Base-by-base conservation (phyloP, 1,140 invertebrate genomes). In the Hyphantria cunea region DNA sequence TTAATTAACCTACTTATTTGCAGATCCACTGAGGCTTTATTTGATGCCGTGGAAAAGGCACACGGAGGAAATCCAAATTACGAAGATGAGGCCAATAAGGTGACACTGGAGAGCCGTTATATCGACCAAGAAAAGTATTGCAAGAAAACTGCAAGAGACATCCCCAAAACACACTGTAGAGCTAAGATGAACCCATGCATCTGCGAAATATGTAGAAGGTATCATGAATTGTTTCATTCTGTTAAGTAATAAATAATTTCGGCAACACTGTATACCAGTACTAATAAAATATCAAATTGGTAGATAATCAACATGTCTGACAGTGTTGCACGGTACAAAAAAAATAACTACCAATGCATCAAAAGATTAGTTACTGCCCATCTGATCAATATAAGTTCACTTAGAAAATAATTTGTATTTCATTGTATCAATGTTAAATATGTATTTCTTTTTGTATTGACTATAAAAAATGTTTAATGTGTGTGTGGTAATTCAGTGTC, bases 121-220 rank as follows among this genome's bases (percentile, higher is more conserved):
- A 78, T 89, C 15, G 79, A 85, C 2, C 58, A 69, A 11, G 72
- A 76, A 0, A 49, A 41, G 0, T 8, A 8, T 15, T 39, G 58
- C 7, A 50, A 66, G 41, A 12, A 49, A 0, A 52, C 10, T 10
- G 11, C 25, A 0, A 66, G 42, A 42, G 9, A 61, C 6, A 53
- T 37, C 14, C 8, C 32, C 5, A 37, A 76, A 70, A 45, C 66
- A 52, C 37, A 60, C 61, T 52, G 50, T 17, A 51, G 62, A 13
- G 48, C 14, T 8, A 77, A 68, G 61, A 39, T 74, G 3, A 69
- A 62, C 0, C 81, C 85, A 3, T 89, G 86, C 33, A 60, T 83
- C 0, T 89, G 86, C 49, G 81, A 86, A 51, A 89, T 89, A 41
- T 89, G 86, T 44, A 79, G 66, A 55, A 65, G 79, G 51, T 90